phyloP scores from a whole-genome alignment of 2,888 invertebrate genomes.

The Hyppa rectilinea region DNA sequence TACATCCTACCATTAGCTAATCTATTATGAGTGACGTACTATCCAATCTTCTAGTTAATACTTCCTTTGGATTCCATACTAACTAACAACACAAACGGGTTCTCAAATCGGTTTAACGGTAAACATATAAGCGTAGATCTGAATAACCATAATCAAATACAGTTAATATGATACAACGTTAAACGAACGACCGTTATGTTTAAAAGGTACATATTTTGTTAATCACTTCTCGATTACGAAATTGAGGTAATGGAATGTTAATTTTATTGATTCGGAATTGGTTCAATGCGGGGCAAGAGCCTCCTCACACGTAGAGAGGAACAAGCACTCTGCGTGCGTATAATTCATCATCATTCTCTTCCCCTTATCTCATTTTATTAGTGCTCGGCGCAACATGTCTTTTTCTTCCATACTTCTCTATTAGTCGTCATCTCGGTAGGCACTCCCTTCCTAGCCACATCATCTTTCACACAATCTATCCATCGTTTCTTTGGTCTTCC shows the following conservation, averaged over 20 bases:
- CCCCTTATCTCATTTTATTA: too few relatives aligned
- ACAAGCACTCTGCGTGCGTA: too few relatives aligned
- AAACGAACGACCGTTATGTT: conserved; percentile 28
- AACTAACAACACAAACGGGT: conserved; percentile 27
- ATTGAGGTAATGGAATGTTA: conserved; percentile 2
- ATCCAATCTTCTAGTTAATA: neutral
- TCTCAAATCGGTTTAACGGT: conserved; percentile 48
- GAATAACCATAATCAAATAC: conserved; percentile 19
- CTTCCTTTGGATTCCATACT: neutral
- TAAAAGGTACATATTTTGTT: conserved; percentile 30
- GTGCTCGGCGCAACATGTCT: too few relatives aligned
- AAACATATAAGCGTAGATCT: conserved; percentile 16
- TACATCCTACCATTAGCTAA: neutral
- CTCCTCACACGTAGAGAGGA: neutral
- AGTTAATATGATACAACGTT: conserved; percentile 37
- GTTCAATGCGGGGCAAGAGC: neutral
- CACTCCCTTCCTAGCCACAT: too few relatives aligned
- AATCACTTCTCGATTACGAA: conserved; percentile 1
- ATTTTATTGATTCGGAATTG: neutral
- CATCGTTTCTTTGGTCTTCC: too few relatives aligned
- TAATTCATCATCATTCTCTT: too few relatives aligned
- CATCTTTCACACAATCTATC: too few relatives aligned
- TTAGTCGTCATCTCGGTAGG: too few relatives aligned
- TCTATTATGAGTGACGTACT: neutral
- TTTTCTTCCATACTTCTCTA: too few relatives aligned